Conservation (phyloP, 2,113 vertebrate species). For the Thalassarche chlororhynchos region DNA sequence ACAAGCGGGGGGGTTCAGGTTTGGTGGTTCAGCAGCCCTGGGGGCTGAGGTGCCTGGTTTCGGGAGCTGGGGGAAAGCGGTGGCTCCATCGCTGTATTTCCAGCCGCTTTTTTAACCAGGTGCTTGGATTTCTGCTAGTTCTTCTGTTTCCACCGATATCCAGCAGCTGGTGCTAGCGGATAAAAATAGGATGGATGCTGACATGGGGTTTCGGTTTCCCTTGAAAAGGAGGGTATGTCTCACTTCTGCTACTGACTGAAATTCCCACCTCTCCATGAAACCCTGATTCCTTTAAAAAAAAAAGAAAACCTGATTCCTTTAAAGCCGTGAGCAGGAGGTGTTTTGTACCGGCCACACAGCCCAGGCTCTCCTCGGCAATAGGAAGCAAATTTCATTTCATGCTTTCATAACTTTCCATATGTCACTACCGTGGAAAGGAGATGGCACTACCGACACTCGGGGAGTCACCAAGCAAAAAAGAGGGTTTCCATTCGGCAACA, state of each 20-base stretch:
- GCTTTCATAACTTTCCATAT: background rate
- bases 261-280: background rate
- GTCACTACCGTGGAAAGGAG: background rate
- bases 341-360: background rate
- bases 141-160: background rate
- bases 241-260: background rate
- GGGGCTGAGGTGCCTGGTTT: background rate
- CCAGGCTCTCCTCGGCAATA: background rate
- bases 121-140: background rate
- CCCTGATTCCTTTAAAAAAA: background rate
- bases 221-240: background rate
- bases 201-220: background rate
- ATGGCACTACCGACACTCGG: rapidly evolving
- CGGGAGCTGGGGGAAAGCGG: background rate
- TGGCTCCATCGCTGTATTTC: background rate
- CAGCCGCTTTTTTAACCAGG: background rate
- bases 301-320: background rate
- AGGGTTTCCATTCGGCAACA: background rate
- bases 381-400: background rate
- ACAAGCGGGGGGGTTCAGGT: no score
- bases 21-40: background rate
- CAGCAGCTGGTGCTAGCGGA: conserved; percentile 28
- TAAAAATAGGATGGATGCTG: background rate
- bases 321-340: background rate
- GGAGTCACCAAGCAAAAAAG: background rate